These are phyloP conservation scores for Astropecten irregularis DNA, from an alignment of 53 echinoderm and acorn worm species.

Conservation along the genomic window DNA sequence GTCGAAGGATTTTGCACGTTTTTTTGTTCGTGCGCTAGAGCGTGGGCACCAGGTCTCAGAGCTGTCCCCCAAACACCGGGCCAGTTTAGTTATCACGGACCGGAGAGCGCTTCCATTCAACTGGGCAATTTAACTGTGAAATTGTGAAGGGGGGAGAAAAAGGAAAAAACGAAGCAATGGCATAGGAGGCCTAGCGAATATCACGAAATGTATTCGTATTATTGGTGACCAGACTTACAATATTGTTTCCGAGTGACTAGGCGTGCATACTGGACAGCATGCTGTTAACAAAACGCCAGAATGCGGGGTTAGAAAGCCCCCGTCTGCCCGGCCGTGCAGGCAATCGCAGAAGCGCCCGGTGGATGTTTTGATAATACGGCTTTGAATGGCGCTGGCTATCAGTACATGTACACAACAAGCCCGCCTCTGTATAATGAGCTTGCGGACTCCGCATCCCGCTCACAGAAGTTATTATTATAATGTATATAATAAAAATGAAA, in stretches of 20 bases:
- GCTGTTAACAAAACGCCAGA: neutral
- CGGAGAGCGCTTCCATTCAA: too few relatives aligned
- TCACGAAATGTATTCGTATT: neutral
- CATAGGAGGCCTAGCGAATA: too few relatives aligned
- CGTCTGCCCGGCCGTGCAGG: neutral
- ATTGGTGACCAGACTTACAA: conserved; percentile 26
- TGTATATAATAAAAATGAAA: too few relatives aligned
- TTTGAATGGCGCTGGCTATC: too few relatives aligned
- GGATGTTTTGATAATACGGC: neutral
- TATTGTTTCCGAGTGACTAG: conserved; percentile 18
- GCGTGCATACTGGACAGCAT: neutral
- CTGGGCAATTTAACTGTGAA: neutral
- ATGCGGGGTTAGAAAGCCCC: neutral
- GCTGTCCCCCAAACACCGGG: too few relatives aligned
- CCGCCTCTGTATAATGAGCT: too few relatives aligned
- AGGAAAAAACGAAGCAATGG: neutral
- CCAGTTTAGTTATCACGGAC: too few relatives aligned
- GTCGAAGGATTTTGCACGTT: neutral
- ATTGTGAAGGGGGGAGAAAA: neutral
- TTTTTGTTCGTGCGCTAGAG: conserved; percentile 25
- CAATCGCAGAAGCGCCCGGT: neutral
- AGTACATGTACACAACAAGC: too few relatives aligned
- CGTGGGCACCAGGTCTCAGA: too few relatives aligned
- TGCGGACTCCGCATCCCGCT: too few relatives aligned
- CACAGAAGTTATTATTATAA: too few relatives aligned